Conservation (phyloP, 2,113 vertebrate genomes). For the Podocnemis expansa region DNA sequence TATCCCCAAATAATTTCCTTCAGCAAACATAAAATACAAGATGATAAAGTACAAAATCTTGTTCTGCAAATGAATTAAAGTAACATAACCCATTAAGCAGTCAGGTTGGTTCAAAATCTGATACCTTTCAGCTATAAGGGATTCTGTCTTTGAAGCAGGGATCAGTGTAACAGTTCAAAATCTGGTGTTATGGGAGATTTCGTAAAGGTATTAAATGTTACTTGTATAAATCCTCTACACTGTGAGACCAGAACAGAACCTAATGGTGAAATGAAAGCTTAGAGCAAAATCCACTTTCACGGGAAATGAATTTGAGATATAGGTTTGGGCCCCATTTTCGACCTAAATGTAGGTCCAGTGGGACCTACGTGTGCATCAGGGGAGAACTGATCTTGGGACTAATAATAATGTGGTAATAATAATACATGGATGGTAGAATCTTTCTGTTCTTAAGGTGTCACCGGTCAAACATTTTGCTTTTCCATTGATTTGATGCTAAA, state of each 20-base stretch:
- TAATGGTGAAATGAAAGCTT: fast-evolving
- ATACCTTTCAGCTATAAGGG: neutral
- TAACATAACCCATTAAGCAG: neutral
- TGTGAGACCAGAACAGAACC: neutral
- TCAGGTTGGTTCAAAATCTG: neutral
- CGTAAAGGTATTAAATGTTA: neutral
- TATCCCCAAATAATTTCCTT: neutral
- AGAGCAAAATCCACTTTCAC: neutral
- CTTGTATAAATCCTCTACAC: conserved; percentile 9
- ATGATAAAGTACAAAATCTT: neutral
- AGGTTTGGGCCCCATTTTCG: neutral
- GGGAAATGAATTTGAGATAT: neutral
- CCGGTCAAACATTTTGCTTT: neutral
- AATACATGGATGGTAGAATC: neutral
- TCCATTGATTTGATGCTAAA: neutral
- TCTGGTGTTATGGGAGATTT: neutral
- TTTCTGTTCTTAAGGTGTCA: neutral
- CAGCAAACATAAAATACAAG: neutral
- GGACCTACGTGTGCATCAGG: neutral
- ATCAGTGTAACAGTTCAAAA: neutral
- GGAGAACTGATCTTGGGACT: neutral
- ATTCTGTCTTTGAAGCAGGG: neutral
- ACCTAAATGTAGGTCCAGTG: neutral
- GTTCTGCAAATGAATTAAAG: neutral
- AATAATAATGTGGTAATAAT: fast-evolving